A percentile compares a stretch with the other conserved stretches of the same genome.
phyloP scores from a whole-genome alignment of 1,140 invertebrate species.

The Drosophila truncata region DNA sequence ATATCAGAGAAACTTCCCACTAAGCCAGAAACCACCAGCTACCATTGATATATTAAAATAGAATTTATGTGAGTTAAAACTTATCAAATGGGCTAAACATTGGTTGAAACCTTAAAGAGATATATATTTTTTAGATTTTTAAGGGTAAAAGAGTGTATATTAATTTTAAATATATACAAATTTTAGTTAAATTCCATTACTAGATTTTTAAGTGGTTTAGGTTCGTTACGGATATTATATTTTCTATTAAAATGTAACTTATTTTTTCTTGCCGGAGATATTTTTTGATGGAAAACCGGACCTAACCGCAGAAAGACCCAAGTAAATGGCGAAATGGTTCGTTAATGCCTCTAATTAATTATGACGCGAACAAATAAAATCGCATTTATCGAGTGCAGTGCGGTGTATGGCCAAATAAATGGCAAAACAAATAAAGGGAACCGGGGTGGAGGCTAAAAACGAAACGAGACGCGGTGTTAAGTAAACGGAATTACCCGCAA shows the following conservation, averaged over 20 bases:
- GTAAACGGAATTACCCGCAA: constrained; percentile 77
- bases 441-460: constrained; percentile 15
- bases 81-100: neutral
- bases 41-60: neutral
- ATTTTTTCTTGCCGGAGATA: neutral
- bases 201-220: no score
- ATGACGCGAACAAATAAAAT: constrained; percentile 46
- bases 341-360: constrained; percentile 76
- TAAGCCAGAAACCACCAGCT: neutral
- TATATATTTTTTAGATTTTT: no score
- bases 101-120: no score
- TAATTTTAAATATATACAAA: no score
- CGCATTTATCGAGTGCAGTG: constrained; percentile 47
- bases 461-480: constrained; percentile 22
- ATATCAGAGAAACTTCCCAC: neutral
- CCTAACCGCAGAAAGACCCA: constrained; percentile 50
- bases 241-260: neutral
- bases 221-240: no score
- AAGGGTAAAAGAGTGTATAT: no score
- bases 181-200: no score
- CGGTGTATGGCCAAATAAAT: constrained; percentile 59
- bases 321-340: constrained; percentile 74
- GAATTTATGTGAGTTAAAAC: neutral
- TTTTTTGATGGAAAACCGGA: constrained; percentile 18
- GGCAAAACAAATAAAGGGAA: constrained; percentile 47